Base-by-base conservation (phyloP, 2,888 invertebrate genomes). In the Galerucella nymphaeae region DNA sequence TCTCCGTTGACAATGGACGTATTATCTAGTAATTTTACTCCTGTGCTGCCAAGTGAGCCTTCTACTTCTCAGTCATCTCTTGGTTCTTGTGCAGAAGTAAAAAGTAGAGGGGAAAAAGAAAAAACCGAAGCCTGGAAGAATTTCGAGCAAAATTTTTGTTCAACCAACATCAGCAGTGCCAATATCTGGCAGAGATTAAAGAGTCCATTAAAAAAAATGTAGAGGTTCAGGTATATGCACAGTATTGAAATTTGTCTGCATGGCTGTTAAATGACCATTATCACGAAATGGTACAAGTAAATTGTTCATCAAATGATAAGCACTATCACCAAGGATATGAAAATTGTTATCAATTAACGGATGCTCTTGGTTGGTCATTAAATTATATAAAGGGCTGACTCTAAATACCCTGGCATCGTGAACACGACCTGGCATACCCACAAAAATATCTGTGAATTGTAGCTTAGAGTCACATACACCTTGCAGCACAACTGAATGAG, bases 371-470 rank as follows among this genome's bases (percentile, higher is more conserved):
- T 42, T 4, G 42, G 42, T 42, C 42, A 42, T 42, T 42, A 42
- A 42, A 42, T 42, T 42, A 42, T 42, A 42, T 48, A 48, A 14
- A 42, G 41, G 41, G 41, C 41, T 42, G 41, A 42, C 41, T 42
- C 41, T 42, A 42, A 42, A 42, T 10, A 42, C 41, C 41, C 41
- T 42, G 41, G 41, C 41, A 42, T 42, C 41, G 11, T 42, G 41
- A 48, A 48, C 48, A 48, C 48, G 48, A 48, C 48, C 48, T 48
- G 48, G 48, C 48, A 48, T 48, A 48, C 48, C 48, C 48, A 48
- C 48, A 48, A 48, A 48, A 48, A 48, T 48, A 14, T 48, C 48
- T 3, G 48, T 48, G 48, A 48, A 48, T 13, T 14, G 13, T 48
- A 48, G 48, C 48, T 48, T 48, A 14, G 48, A 48, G 48, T 48